Conservation (phyloP, 2,113 vertebrate genomes). For the Crocuta crocuta region DNA sequence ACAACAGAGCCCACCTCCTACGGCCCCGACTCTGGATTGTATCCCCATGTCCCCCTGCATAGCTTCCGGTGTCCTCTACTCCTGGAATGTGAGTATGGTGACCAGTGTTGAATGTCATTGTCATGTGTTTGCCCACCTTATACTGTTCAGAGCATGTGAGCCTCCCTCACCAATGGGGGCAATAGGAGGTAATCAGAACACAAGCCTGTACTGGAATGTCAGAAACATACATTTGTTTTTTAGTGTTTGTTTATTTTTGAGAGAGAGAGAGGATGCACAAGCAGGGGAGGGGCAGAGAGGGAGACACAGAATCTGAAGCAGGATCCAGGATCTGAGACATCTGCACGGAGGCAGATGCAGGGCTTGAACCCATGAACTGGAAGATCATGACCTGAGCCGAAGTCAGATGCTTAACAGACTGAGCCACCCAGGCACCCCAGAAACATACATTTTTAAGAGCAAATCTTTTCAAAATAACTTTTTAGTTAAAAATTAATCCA, state of each 20-base stretch:
- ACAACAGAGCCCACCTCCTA: background rate
- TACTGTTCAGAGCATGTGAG: background rate
- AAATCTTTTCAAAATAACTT: background rate
- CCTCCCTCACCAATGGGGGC: background rate
- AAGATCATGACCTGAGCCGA: too few relatives aligned
- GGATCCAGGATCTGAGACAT: too few relatives aligned
- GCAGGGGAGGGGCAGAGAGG: too few relatives aligned
- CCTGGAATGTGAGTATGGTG: background rate
- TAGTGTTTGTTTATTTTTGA: too few relatives aligned
- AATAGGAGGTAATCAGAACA: background rate
- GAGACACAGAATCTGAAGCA: too few relatives aligned
- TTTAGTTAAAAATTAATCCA: background rate
- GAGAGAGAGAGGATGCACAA: too few relatives aligned
- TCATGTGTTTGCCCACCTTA: rapidly evolving
- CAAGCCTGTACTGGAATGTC: background rate
- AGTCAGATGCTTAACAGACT: too few relatives aligned
- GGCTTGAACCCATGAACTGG: too few relatives aligned
- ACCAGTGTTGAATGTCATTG: background rate
- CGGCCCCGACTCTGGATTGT: too few relatives aligned
- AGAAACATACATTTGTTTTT: background rate
- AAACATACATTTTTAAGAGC: background rate
- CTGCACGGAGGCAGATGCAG: too few relatives aligned
- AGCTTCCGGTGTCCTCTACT: background rate
- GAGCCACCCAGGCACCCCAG: too few relatives aligned
- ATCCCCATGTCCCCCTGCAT: rapidly evolving